A percentile compares a stretch with the other conserved stretches of the same genome.
These are phyloP conservation scores for Pangasius macronema DNA, from an alignment of 2,797 vertebrate species.

Conservation along the genomic window DNA sequence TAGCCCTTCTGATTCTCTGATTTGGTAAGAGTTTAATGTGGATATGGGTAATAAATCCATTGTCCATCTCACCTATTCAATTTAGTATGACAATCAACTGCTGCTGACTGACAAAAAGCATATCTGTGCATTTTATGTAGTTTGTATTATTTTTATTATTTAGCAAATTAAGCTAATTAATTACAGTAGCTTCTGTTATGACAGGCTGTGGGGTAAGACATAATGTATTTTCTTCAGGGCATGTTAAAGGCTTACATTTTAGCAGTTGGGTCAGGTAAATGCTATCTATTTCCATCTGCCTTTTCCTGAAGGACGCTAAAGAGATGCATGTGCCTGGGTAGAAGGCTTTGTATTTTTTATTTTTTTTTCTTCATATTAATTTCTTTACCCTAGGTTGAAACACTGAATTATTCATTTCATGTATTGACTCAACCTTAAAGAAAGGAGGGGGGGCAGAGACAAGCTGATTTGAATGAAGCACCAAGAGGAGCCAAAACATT, in stretches of 20 bases:
- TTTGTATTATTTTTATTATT: slow-evolving; percentile 30
- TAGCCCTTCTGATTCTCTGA: neutral
- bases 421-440: slow-evolving; percentile 35
- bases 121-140: slow-evolving; percentile 25
- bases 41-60: neutral
- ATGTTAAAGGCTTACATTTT: neutral
- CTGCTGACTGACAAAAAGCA: neutral
- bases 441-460: neutral
- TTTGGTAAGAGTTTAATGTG: neutral
- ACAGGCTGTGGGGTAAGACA: neutral
- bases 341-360: slow-evolving; percentile 23
- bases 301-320: slow-evolving; percentile 23
- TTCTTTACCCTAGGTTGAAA: slow-evolving; percentile 30
- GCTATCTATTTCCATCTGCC: slow-evolving; percentile 15
- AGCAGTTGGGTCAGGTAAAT: slow-evolving; percentile 5
- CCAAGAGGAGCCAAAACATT: slow-evolving; percentile 42
- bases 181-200: neutral
- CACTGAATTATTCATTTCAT: slow-evolving; percentile 40
- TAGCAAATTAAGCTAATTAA: slow-evolving; percentile 40
- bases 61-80: neutral
- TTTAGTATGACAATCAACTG: neutral
- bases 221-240: neutral
- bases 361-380: slow-evolving; percentile 28
- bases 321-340: slow-evolving; percentile 7
- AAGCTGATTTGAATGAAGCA: slow-evolving; percentile 32